A percentile compares a stretch with the other conserved stretches of the same genome.
Conservation (phyloP, 1,140 invertebrate genomes). For the Heterodera carotae region DNA sequence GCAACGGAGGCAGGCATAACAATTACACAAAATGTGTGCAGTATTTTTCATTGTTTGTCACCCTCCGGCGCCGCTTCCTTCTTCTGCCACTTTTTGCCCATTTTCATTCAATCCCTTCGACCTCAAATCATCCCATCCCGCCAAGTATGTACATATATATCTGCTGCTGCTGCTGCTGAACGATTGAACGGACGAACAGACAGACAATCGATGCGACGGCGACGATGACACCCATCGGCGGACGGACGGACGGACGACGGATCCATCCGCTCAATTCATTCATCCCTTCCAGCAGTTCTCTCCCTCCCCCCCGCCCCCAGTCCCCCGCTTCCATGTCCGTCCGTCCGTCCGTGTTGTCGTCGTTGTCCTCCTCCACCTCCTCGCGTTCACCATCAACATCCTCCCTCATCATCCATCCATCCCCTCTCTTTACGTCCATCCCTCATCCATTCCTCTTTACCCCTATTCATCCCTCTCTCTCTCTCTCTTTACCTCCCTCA, state of each 20-base stretch:
- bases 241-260: background rate
- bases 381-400: too few relatives aligned
- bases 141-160: background rate
- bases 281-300: too few relatives aligned
- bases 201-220: background rate
- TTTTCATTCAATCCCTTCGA: background rate
- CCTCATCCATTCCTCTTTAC: background rate
- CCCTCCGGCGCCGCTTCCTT: too few relatives aligned
- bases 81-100: too few relatives aligned
- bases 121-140: background rate
- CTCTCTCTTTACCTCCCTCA: too few relatives aligned
- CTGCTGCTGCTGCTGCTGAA: background rate
- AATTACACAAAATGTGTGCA: background rate
- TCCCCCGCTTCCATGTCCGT: constrained; percentile 23
- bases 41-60: background rate
- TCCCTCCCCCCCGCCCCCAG: background rate
- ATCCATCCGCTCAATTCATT: background rate
- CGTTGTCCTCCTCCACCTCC: constrained; percentile 19
- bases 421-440: too few relatives aligned
- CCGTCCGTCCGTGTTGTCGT: background rate
- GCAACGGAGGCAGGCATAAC: background rate
- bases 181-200: background rate
- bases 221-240: background rate
- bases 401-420: too few relatives aligned
- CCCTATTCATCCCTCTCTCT: too few relatives aligned